Conservation (phyloP, 1,140 invertebrate genomes). For the Brachionus paranguensis region DNA sequence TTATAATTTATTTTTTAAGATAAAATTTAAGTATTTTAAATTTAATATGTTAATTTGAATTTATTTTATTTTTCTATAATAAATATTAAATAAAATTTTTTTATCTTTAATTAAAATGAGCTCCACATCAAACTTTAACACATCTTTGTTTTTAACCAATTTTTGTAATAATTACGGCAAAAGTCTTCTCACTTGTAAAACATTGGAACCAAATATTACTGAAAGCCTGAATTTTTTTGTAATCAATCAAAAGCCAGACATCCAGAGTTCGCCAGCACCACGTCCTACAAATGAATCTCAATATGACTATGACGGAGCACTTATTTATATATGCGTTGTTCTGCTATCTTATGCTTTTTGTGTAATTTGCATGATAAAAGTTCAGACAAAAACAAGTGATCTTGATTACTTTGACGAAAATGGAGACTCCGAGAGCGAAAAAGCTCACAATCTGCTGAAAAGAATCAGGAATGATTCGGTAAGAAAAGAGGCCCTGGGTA, state of each 20-base stretch:
- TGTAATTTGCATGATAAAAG: conserved; percentile 8
- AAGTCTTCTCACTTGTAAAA: not conserved
- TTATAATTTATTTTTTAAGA: not conserved
- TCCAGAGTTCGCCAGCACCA: not conserved
- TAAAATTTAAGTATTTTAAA: not conserved
- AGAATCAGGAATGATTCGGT: not conserved
- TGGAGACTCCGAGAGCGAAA: not conserved
- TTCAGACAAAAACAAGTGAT: conserved; percentile 16
- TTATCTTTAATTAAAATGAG: not conserved
- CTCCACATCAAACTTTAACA: not conserved
- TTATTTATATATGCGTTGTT: conserved; percentile 10
- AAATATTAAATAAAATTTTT: not conserved
- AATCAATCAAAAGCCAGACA: not conserved
- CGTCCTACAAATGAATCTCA: not conserved
- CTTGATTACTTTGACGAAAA: conserved; percentile 1
- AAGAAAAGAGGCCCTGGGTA: conserved; percentile 30
- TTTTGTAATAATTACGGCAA: not conserved
- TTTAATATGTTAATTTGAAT: not conserved
- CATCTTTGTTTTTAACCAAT: not conserved
- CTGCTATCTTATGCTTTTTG: conserved; percentile 16
- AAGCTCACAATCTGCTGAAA: conserved; percentile 8
- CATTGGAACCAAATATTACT: not conserved
- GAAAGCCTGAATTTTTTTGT: not conserved
- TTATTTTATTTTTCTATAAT: not conserved
- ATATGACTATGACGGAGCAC: conserved; percentile 26